Percentiles rank a stretch among this genome's conserved stretches.
phyloP scores from a whole-genome alignment of 2,113 vertebrate species.

The Syngnathoides biaculeatus region DNA sequence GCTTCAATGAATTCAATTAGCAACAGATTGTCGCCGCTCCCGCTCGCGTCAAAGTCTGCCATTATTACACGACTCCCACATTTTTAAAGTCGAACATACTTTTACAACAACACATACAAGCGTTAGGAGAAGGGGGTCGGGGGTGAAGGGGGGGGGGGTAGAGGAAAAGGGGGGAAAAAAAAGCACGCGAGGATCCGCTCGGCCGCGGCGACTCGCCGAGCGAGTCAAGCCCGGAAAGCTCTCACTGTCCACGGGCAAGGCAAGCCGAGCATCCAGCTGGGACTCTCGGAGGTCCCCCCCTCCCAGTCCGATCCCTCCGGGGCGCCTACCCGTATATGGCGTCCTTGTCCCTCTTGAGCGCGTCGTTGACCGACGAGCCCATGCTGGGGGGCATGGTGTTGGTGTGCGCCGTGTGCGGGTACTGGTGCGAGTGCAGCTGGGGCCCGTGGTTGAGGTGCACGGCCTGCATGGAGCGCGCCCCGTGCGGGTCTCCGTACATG shows the following conservation, averaged over 20 bases:
- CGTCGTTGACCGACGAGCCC: slow-evolving; percentile 97
- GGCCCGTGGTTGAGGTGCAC: slow-evolving; percentile 97
- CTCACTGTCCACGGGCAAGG: not conserved
- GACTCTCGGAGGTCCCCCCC: not conserved
- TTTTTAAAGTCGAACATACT: not conserved
- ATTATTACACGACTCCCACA: not conserved
- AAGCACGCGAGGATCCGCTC: not conserved
- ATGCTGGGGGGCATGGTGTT: slow-evolving; percentile 96
- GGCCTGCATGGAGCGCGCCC: slow-evolving; percentile 94
- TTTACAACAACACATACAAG: not conserved
- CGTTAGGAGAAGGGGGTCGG: no score
- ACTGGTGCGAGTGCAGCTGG: slow-evolving; percentile 95
- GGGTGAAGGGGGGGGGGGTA: no score
- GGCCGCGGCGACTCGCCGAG: slow-evolving; percentile 2
- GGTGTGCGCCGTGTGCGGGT: slow-evolving; percentile 93
- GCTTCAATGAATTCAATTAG: slow-evolving; percentile 30
- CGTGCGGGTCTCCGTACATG: slow-evolving; percentile 98
- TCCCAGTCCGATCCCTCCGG: slow-evolving; percentile 6
- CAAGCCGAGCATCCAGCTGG: not conserved
- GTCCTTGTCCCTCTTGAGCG: slow-evolving; percentile 99
- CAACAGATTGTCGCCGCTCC: slow-evolving; percentile 7
- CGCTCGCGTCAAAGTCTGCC: not conserved
- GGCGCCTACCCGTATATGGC: slow-evolving; percentile 93
- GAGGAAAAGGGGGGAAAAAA: not conserved
- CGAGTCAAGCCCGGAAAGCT: not conserved